Conservation (phyloP, 2,888 invertebrate species). For the Cheilosia soror region DNA sequence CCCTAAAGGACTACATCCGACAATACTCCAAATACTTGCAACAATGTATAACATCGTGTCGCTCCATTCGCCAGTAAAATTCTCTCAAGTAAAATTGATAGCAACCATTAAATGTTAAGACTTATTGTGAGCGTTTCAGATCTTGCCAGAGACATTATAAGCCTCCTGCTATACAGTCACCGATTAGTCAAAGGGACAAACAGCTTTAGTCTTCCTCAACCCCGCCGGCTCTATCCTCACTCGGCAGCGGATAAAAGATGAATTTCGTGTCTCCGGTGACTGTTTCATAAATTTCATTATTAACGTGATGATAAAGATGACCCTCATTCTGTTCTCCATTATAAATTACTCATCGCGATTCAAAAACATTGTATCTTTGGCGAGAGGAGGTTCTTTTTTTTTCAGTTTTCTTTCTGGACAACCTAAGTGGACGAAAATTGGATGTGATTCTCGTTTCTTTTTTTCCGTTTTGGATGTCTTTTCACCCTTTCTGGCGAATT, state of each 20-base stretch:
- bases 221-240: background rate
- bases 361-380: slow-evolving; percentile 10
- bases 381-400: background rate
- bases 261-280: slow-evolving; percentile 47
- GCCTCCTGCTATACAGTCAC: background rate
- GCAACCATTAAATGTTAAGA: slow-evolving; percentile 36
- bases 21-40: background rate
- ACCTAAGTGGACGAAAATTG: slow-evolving; percentile 61
- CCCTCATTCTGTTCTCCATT: slow-evolving; percentile 14
- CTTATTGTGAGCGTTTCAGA: background rate
- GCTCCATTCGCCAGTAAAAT: background rate
- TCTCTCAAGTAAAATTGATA: slow-evolving; percentile 17
- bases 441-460: slow-evolving; percentile 30
- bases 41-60: background rate
- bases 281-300: slow-evolving; percentile 57
- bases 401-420: slow-evolving; percentile 29
- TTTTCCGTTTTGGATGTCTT: slow-evolving; percentile 8
- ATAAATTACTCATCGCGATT: slow-evolving; percentile 56
- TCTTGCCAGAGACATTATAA: background rate
- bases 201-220: background rate
- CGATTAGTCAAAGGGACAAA: slow-evolving; percentile 22
- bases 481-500: slow-evolving; percentile 47
- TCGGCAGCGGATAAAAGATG: slow-evolving; percentile 20
- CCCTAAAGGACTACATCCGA: too few relatives aligned
- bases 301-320: slow-evolving; percentile 46